These are phyloP conservation scores for Heliconius sara DNA, from an alignment of 2,888 invertebrate genomes.

Conservation along the genomic window DNA sequence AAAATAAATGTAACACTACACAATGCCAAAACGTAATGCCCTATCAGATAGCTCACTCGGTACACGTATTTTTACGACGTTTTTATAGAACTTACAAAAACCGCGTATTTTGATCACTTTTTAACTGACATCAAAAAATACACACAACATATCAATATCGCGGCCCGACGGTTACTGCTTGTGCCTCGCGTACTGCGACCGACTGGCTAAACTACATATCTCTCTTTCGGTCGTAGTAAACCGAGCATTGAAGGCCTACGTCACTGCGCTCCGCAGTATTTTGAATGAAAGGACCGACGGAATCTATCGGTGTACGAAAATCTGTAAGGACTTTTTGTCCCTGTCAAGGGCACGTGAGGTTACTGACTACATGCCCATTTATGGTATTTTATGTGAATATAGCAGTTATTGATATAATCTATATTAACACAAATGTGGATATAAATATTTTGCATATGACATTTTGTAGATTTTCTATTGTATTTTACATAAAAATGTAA, in stretches of 20 bases:
- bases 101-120: constrained; percentile 36
- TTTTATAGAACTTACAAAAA: constrained; percentile 27
- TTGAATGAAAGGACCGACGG: constrained; percentile 68
- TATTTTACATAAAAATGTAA: too few species aligned
- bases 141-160: constrained; percentile 61
- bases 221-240: constrained; percentile 56
- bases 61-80: constrained; percentile 42
- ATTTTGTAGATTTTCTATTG: too few species aligned
- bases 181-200: constrained; percentile 1
- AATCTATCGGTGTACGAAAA: constrained; percentile 41
- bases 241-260: constrained; percentile 73
- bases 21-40: constrained; percentile 27
- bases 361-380: constrained; percentile 25
- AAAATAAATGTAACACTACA: constrained; percentile 57
- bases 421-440: background rate
- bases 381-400: constrained; percentile 2
- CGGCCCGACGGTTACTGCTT: constrained; percentile 68
- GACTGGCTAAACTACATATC: constrained; percentile 45
- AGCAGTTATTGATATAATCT: background rate
- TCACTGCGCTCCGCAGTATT: constrained; percentile 63
- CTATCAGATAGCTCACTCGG: constrained; percentile 47
- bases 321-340: constrained; percentile 41
- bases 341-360: constrained; percentile 42
- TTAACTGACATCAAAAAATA: constrained; percentile 22
- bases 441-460: too few species aligned